A percentile compares a stretch with the other conserved stretches of the same genome.
These are phyloP conservation scores for Gryllus bimaculatus DNA, from an alignment of 1,140 invertebrate genomes.

Conservation along the genomic window DNA sequence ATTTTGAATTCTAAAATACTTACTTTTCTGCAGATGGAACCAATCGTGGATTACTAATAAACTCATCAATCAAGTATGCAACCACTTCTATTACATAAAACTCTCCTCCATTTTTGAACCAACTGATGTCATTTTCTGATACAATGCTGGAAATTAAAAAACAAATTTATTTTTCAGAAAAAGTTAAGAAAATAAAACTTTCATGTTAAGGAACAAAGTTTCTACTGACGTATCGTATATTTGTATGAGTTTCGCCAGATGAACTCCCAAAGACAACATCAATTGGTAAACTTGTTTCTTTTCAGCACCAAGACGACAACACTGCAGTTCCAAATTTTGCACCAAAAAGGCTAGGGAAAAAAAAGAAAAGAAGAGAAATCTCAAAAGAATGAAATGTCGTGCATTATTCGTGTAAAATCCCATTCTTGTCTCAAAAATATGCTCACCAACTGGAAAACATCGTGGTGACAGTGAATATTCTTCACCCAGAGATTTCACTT, in stretches of 20 bases:
- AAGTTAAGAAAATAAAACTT: not conserved
- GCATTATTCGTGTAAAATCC: not conserved
- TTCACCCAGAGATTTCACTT: slow-evolving; percentile 60
- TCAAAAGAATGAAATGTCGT: slow-evolving; percentile 10
- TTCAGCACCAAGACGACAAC: slow-evolving; percentile 55
- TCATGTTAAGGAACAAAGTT: not conserved
- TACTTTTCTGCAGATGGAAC: not conserved
- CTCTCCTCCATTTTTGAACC: not conserved
- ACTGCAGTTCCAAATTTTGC: slow-evolving; percentile 61
- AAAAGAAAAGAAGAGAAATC: not conserved
- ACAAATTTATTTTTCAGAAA: not conserved
- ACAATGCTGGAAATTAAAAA: not conserved
- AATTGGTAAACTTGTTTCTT: slow-evolving; percentile 58
- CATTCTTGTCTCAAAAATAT: not conserved
- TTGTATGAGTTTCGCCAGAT: slow-evolving; percentile 58
- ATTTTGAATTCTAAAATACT: not conserved
- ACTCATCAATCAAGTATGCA: not conserved
- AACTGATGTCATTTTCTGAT: no score
- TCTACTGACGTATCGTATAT: slow-evolving; percentile 57
- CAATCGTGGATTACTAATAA: not conserved
- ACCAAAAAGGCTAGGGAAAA: slow-evolving; percentile 54
- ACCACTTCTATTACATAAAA: not conserved
- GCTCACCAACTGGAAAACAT: slow-evolving; percentile 61
- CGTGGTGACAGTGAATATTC: slow-evolving; percentile 62
- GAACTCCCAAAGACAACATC: slow-evolving; percentile 56